These are phyloP conservation scores for Strix uralensis DNA, from an alignment of 2,113 vertebrate species.

Conservation along the genomic window DNA sequence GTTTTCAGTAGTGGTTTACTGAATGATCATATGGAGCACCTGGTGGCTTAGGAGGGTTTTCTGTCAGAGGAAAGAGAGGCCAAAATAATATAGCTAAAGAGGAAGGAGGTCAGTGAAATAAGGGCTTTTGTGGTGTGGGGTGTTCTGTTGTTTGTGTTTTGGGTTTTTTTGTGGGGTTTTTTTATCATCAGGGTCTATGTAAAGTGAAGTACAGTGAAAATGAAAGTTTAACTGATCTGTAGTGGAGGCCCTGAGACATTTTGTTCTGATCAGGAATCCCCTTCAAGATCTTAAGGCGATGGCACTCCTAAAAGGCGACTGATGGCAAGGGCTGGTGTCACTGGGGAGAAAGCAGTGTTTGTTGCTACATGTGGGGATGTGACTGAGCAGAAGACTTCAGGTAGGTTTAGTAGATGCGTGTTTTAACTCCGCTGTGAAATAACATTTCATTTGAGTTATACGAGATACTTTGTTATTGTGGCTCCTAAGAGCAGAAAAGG, in stretches of 20 bases:
- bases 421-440: neutral
- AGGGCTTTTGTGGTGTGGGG: neutral
- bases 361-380: accelerated
- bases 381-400: neutral
- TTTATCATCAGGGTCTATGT: neutral
- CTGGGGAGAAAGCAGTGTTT: neutral
- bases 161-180: neutral
- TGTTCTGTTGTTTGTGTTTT: neutral
- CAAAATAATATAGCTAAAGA: neutral
- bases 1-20: neutral
- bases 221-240: neutral
- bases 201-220: neutral
- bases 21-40: neutral
- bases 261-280: neutral
- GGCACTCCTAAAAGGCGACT: neutral
- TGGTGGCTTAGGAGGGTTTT: neutral
- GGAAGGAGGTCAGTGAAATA: neutral
- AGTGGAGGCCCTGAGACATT: neutral
- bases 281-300: neutral
- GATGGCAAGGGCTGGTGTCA: neutral
- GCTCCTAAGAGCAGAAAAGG: neutral
- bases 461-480: neutral
- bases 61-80: neutral
- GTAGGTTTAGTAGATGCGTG: neutral
- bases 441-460: neutral